Evolutionary conservation across 2,888 invertebrate species (phyloP).

Genomic region (Teinopalpus imperialis): DNA sequence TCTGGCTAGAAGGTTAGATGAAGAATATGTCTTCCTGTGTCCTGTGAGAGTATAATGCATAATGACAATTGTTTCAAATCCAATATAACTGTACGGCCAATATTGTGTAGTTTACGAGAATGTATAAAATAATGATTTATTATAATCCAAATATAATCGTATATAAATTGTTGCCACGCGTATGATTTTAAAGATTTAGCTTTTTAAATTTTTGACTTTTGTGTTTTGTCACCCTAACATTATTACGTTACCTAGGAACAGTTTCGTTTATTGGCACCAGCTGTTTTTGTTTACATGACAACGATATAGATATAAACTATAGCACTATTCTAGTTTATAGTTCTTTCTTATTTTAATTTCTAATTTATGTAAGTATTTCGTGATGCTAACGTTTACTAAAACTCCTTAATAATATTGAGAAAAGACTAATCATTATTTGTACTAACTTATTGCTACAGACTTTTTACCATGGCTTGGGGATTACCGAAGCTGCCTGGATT

Average conservation of each 20-base stretch:
- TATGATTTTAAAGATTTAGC: too few species aligned
- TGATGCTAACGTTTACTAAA: neutral
- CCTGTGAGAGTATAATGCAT: too few species aligned
- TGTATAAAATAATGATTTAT: neutral
- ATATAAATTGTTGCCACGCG: too few species aligned
- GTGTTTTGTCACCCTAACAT: neutral
- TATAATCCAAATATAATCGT: neutral
- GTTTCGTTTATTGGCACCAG: slow-evolving; percentile 35
- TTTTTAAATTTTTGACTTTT: neutral
- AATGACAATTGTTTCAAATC: too few species aligned
- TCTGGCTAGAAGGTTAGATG: too few species aligned
- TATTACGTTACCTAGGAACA: slow-evolving; percentile 41
- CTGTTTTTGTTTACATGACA: slow-evolving; percentile 37
- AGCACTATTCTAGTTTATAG: neutral
- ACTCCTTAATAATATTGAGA: neutral
- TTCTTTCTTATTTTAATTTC: slow-evolving; percentile 1
- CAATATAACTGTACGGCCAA: too few species aligned
- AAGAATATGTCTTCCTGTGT: too few species aligned
- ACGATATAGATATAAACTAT: neutral
- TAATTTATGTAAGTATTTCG: slow-evolving; percentile 10
- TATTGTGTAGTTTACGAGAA: too few species aligned
- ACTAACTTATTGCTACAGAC: neutral
- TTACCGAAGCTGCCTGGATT: slow-evolving; percentile 88
- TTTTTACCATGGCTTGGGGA: slow-evolving; percentile 74
- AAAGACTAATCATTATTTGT: too few species aligned